Base-by-base conservation (phyloP, 1,140 invertebrate genomes). In the Micrasema minimum region DNA sequence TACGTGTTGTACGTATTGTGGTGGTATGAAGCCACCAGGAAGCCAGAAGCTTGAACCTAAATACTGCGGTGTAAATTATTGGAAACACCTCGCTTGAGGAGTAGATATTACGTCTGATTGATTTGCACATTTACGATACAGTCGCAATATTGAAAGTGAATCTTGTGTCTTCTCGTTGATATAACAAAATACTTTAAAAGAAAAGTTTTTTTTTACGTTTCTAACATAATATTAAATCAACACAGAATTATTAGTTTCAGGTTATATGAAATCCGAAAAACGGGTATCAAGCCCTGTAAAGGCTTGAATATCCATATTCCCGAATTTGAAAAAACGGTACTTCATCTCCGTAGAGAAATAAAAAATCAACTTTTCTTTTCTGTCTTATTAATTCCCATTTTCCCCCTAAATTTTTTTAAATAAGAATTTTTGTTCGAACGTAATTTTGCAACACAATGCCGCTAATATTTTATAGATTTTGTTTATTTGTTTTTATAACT, bases 61-160 rank as follows among this genome's bases (percentile, higher is more conserved):
- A 45, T 46, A 46, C 59, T 46, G 59, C 59, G 59, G 59, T 57
- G 1, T 35, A 16, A 38, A 57, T 38, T 38, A 38, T 16, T 38
- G 23, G 22, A 12, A 22, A n/a, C 22, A 51, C 50, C 26, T 26
- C 50, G 43, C 43, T 4, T 45, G 43, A n/a, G n/a, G 12, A 16
- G 12, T 45, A n/a, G 41, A 14, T 45, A 16, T 14, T 16, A 7
- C 0, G 43, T 45, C 43, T 6, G n/a, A 16, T 14, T 14, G 16
- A 2, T 5, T 38, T 6, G 16, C 16, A n/a, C 9, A 16, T 45
- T 45, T 45, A 45, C 18, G 5, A 14, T 16, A 16, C 18, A 14
- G 9, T 45, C 18, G 1, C n/a, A n/a, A 14, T 45, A 38, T 38
- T 6, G 41, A 16, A 11, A 6, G 37, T 38, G 11, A 38, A 7